phyloP scores from a whole-genome alignment of 2,888 invertebrate species.

The Sinopyrophorus schimmeli region DNA sequence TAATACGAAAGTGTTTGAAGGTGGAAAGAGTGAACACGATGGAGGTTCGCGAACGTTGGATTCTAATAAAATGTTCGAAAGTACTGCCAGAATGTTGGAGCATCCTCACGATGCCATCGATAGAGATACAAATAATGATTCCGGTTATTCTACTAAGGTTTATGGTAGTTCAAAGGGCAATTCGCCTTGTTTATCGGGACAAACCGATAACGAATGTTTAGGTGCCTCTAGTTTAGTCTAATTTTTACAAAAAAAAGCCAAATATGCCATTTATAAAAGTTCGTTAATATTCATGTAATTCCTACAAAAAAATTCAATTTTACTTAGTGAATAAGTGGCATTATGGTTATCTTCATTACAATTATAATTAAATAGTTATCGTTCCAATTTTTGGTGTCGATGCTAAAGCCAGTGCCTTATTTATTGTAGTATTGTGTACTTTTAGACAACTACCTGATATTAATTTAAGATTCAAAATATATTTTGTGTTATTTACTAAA shows the following conservation, averaged over 20 bases:
- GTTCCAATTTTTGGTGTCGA: conserved; percentile 11
- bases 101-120: conserved; percentile 55
- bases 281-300: background rate
- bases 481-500: conserved; percentile 15
- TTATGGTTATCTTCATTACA: too few species aligned
- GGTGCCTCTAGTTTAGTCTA: conserved; percentile 71
- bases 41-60: conserved; percentile 45
- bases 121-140: conserved; percentile 77
- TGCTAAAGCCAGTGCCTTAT: conserved; percentile 26
- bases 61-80: conserved; percentile 47
- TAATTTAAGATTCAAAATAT: conserved; percentile 17
- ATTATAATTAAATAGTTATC: conserved; percentile 1
- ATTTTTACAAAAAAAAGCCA: conserved; percentile 21
- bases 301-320: background rate
- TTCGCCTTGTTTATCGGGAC: conserved; percentile 71
- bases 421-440: conserved; percentile 17
- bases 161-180: conserved; percentile 79
- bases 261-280: conserved; percentile 4
- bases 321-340: too few species aligned
- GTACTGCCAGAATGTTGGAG: conserved; percentile 46
- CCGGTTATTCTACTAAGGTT: conserved; percentile 82
- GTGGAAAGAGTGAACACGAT: conserved; percentile 32
- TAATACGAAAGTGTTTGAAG: conserved; percentile 42
- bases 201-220: conserved; percentile 49
- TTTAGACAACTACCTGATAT: conserved; percentile 23